Conservation (phyloP, 2,113 vertebrate genomes). For the Chrysemys picta region DNA sequence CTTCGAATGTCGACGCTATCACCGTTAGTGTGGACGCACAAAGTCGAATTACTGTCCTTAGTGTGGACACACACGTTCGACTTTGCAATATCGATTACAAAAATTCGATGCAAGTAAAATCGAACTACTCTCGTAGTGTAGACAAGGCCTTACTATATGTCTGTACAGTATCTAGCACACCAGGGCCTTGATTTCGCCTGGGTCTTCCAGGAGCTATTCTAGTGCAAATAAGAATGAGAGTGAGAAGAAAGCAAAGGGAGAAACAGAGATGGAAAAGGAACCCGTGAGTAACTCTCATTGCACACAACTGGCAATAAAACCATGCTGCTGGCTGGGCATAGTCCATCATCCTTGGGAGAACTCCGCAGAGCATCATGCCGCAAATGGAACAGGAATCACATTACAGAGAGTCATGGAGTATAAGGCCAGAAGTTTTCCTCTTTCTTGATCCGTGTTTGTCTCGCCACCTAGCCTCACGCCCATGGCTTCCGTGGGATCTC, state of each 20-base stretch:
- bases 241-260: fast-evolving
- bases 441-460: fast-evolving
- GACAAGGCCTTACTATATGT: not conserved
- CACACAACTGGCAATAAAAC: not conserved
- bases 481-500: not conserved
- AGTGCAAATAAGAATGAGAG: not conserved
- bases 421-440: fast-evolving
- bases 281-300: not conserved
- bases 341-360: not conserved
- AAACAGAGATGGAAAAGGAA: fast-evolving
- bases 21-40: too few relatives aligned
- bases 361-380: not conserved
- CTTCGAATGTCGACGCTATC: too few relatives aligned
- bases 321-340: not conserved
- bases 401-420: not conserved
- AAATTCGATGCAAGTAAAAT: too few relatives aligned
- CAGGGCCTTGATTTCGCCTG: not conserved
- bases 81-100: too few relatives aligned
- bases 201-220: not conserved
- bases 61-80: too few relatives aligned
- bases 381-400: fast-evolving
- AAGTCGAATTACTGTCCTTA: too few relatives aligned
- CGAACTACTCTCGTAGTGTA: too few relatives aligned
- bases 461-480: fast-evolving
- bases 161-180: not conserved